These are phyloP conservation scores for Micropoecilia bifurca DNA, from an alignment of 2,797 vertebrate genomes.

Conservation along the genomic window DNA sequence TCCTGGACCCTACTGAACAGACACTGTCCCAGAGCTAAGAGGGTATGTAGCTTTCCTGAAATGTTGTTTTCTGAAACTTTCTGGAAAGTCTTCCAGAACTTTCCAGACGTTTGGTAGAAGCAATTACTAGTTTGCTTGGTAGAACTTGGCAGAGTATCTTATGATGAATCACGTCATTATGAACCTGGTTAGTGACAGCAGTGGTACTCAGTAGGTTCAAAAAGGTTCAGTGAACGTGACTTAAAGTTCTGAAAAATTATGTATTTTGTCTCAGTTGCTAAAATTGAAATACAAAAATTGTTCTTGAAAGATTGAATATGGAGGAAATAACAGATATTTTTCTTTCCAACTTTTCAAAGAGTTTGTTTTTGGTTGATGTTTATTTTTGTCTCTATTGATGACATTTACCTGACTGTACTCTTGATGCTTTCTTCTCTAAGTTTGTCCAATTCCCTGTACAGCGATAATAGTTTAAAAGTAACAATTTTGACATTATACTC, in stretches of 20 bases:
- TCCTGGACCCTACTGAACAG: neutral
- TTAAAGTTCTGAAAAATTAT: neutral
- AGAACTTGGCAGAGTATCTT: neutral
- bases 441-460: slow-evolving; percentile 12
- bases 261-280: neutral
- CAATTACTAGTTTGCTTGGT: neutral
- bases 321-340: slow-evolving; percentile 9
- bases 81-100: no score
- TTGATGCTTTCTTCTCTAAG: slow-evolving; percentile 15
- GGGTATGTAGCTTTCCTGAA: neutral
- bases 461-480: slow-evolving; percentile 30
- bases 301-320: neutral
- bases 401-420: slow-evolving; percentile 17
- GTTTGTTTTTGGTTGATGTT: slow-evolving; percentile 12
- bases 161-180: neutral
- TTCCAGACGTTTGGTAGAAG: no score
- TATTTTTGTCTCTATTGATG: neutral
- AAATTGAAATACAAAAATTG: neutral
- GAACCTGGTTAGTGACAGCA: neutral
- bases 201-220: neutral
- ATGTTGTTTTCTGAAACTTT: neutral
- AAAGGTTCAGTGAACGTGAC: neutral
- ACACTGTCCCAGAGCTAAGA: neutral
- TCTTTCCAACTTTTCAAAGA: slow-evolving; percentile 1
- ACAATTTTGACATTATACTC: slow-evolving; percentile 31